A percentile compares a stretch with the other conserved stretches of the same genome.
Conservation (phyloP, 92 coral and sea anemone species). For the Siderastrea radians region DNA sequence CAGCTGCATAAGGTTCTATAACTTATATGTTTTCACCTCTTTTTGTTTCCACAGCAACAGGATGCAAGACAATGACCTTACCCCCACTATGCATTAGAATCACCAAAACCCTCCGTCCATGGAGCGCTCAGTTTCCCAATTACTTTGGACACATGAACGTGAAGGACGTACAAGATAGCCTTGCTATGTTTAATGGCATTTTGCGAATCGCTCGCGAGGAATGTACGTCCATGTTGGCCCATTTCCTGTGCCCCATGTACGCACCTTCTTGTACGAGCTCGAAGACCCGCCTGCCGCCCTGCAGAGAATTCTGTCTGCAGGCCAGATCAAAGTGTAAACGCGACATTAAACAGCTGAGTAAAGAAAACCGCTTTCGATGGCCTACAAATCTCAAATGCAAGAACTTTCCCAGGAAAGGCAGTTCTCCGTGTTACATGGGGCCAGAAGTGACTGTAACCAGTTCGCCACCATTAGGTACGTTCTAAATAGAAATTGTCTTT, state of each 20-base stretch:
- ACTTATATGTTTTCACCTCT: neutral
- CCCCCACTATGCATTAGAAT: neutral
- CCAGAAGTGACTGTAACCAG: neutral
- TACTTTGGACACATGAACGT: conserved; percentile 40
- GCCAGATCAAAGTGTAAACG: conserved; percentile 26
- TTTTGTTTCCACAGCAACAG: neutral
- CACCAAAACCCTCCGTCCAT: neutral
- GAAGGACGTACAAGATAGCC: conserved; percentile 10
- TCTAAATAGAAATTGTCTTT: neutral
- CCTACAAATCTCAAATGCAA: conserved; percentile 53
- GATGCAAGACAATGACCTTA: conserved; percentile 16
- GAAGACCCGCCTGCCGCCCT: conserved; percentile 37
- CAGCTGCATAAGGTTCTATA: neutral
- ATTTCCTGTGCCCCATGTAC: conserved; percentile 61
- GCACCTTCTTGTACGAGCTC: conserved; percentile 46
- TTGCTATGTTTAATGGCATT: conserved; percentile 3
- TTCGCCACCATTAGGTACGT: neutral
- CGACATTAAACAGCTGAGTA: neutral
- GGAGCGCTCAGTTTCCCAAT: conserved; percentile 56
- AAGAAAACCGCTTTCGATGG: conserved; percentile 50
- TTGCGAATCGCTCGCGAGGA: neutral
- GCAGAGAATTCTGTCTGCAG: conserved; percentile 64
- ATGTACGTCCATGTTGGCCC: conserved; percentile 48
- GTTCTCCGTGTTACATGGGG: conserved; percentile 26
- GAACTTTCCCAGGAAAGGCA: conserved; percentile 41